Evolutionary conservation across 1,140 invertebrate species (phyloP).

Genomic region (Daktulosphaira vitifoliae): DNA sequence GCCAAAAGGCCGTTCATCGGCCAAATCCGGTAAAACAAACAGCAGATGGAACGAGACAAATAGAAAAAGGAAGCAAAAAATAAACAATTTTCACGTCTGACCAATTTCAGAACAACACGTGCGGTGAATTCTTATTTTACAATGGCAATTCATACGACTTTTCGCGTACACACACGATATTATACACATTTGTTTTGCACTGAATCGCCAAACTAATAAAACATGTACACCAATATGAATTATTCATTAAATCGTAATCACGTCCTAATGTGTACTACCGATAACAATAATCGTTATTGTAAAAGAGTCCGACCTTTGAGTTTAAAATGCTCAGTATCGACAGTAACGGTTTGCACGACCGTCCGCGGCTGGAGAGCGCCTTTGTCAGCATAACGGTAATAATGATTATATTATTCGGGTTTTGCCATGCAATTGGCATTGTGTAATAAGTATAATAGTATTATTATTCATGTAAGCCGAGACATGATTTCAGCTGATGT

Average conservation of each 20-base stretch:
- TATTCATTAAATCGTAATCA: slow-evolving; percentile 22
- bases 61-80: slow-evolving; percentile 2
- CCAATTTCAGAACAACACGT: slow-evolving; percentile 28
- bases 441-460: no score
- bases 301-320: neutral
- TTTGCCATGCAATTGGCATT: no score
- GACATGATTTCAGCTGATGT: no score
- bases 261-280: no score
- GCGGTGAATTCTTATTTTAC: slow-evolving; percentile 1
- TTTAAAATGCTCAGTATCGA: slow-evolving; percentile 8
- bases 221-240: slow-evolving; percentile 4
- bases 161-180: neutral
- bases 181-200: neutral
- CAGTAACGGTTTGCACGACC: slow-evolving; percentile 12
- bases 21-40: slow-evolving; percentile 24
- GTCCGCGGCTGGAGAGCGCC: neutral
- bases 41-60: slow-evolving; percentile 18
- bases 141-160: no score
- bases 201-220: neutral
- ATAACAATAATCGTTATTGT: no score
- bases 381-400: no score
- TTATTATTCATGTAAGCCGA: no score
- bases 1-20: neutral
- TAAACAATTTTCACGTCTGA: slow-evolving; percentile 32
- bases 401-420: no score